phyloP scores from a whole-genome alignment of 2,888 invertebrate species.

The Drosophila fungiperda region DNA sequence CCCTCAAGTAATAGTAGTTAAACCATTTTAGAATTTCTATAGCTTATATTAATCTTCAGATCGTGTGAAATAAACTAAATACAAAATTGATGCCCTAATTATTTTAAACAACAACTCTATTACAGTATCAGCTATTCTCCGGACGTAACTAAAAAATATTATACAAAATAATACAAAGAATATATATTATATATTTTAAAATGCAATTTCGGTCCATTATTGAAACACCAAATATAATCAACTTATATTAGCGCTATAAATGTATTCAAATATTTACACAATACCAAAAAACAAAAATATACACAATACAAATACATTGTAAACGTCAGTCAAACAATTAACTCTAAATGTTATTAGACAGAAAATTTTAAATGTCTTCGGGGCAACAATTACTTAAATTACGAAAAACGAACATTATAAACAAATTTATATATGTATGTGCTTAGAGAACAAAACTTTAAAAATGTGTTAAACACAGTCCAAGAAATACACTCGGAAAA shows the following conservation, averaged over 20 bases:
- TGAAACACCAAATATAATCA: constrained; percentile 68
- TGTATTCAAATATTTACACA: constrained; percentile 46
- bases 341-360: constrained; percentile 75
- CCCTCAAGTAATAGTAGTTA: constrained; percentile 37
- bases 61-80: constrained; percentile 42
- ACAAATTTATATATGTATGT: constrained; percentile 49
- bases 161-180: constrained; percentile 44
- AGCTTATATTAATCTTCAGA: constrained; percentile 43
- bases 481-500: constrained; percentile 27
- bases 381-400: constrained; percentile 29
- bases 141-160: constrained; percentile 87
- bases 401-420: constrained; percentile 29
- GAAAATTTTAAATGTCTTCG: constrained; percentile 52
- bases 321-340: constrained; percentile 29
- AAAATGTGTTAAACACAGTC: constrained; percentile 53
- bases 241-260: constrained; percentile 64
- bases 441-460: constrained; percentile 6
- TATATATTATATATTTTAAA: constrained; percentile 67
- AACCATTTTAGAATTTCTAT: constrained; percentile 34
- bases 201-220: constrained; percentile 78
- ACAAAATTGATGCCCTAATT: constrained; percentile 74
- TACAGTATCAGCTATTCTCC: constrained; percentile 89
- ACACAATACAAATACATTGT: constrained; percentile 32
- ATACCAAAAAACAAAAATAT: constrained; percentile 13
- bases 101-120: constrained; percentile 85